A percentile compares a stretch with the other conserved stretches of the same genome.
phyloP scores from a whole-genome alignment of 2,797 vertebrate species.

The Phataginus tricuspis region DNA sequence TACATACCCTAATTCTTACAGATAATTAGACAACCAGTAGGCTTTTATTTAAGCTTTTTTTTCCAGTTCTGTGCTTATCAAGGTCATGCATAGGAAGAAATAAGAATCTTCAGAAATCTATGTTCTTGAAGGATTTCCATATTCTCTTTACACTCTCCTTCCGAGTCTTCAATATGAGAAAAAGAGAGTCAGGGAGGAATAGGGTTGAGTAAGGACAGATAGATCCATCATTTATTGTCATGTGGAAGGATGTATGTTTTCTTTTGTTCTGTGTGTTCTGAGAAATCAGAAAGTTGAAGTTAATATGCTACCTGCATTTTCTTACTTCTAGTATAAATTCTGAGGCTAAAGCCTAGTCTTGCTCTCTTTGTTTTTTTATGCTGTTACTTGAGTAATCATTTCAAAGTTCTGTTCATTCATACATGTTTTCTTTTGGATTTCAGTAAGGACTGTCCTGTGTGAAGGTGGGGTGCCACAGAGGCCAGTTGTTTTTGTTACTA shows the following conservation, averaged over 20 bases:
- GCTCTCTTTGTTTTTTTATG: not conserved
- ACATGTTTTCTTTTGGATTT: constrained; percentile 68
- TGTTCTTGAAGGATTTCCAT: constrained; percentile 28
- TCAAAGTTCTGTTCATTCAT: not conserved
- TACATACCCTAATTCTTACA: constrained; percentile 12
- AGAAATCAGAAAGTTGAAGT: constrained; percentile 23
- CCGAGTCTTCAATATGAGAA: not conserved
- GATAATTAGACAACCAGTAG: not conserved
- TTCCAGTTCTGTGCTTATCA: constrained; percentile 7
- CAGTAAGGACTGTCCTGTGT: constrained; percentile 90
- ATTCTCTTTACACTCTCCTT: not conserved
- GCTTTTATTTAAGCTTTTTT: not conserved
- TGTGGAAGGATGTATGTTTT: not conserved
- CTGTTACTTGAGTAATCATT: not conserved
- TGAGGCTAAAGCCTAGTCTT: not conserved
- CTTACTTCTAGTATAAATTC: not conserved
- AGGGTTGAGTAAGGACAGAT: not conserved
- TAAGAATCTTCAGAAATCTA: not conserved
- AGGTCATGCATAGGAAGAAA: constrained; percentile 1
- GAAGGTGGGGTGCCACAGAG: constrained; percentile 97
- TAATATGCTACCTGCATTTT: constrained; percentile 8
- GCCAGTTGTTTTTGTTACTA: constrained; percentile 95
- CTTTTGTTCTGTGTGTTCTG: not conserved
- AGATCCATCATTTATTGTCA: not conserved
- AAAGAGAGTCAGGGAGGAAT: not conserved